phyloP scores from a whole-genome alignment of 2,797 vertebrate species.

The Pyrocephalus nanus region DNA sequence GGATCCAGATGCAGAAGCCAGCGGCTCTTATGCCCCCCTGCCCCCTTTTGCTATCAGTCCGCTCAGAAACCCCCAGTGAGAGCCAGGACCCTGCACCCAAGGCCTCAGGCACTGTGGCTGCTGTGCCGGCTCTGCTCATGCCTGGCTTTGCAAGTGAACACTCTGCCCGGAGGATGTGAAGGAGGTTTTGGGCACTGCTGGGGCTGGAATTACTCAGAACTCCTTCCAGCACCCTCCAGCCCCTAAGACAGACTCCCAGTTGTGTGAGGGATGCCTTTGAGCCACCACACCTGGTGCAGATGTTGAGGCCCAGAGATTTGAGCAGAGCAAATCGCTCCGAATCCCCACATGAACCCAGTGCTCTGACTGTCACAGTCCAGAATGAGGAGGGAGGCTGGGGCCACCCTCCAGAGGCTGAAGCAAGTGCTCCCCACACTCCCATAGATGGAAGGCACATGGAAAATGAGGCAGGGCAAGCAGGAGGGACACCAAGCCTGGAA shows the following conservation, averaged over 20 bases:
- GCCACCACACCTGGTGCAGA: constrained; percentile 8
- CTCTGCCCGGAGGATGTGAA: background rate
- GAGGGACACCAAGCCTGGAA: background rate
- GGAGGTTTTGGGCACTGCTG: background rate
- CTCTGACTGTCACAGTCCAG: background rate
- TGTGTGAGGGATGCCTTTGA: background rate
- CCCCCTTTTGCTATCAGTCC: fast-evolving
- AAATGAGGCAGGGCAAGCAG: background rate
- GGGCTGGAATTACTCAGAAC: background rate
- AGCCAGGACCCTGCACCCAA: background rate
- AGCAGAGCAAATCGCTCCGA: background rate
- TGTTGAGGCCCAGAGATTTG: background rate
- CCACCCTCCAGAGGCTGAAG: background rate
- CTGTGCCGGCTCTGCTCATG: background rate
- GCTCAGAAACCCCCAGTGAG: fast-evolving
- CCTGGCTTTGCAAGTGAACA: background rate
- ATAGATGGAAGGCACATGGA: fast-evolving
- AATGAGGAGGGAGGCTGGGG: background rate
- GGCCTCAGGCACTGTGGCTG: fast-evolving
- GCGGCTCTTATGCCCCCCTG: background rate
- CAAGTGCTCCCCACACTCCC: fast-evolving
- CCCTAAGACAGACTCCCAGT: background rate
- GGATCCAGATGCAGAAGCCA: constrained; percentile 63
- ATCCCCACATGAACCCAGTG: background rate
- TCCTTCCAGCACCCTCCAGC: constrained; percentile 7